Evolutionary conservation across 1,140 invertebrate species (phyloP).

Genomic region (Sesamia nonagrioides): DNA sequence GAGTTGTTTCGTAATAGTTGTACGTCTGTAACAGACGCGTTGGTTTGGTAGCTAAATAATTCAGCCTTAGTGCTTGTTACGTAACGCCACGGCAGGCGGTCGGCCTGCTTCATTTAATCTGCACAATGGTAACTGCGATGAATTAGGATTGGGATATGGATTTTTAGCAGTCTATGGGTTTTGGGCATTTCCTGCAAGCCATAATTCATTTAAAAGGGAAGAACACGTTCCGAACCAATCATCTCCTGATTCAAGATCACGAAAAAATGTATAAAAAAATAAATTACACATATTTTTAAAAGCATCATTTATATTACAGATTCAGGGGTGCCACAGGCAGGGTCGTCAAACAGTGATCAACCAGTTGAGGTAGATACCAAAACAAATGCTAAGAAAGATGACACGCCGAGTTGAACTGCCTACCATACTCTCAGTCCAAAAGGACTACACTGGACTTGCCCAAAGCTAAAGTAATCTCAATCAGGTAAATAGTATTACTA

Average conservation of each 20-base stretch:
- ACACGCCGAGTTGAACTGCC: slow-evolving; percentile 78
- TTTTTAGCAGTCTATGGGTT: neutral
- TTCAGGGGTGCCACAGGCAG: slow-evolving; percentile 68
- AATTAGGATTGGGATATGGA: neutral
- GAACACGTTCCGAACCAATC: neutral
- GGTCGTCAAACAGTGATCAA: slow-evolving; percentile 72
- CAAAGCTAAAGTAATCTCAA: slow-evolving; percentile 85
- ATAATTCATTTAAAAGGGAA: neutral
- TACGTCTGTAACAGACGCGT: slow-evolving; percentile 12
- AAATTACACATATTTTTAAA: neutral
- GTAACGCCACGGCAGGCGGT: neutral
- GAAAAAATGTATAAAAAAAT: no score
- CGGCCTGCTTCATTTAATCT: neutral
- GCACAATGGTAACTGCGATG: neutral
- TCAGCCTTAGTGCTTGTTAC: slow-evolving; percentile 27
- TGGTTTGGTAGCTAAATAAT: slow-evolving; percentile 15
- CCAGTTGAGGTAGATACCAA: slow-evolving; percentile 61
- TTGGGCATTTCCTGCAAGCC: neutral
- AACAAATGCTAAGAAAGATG: slow-evolving; percentile 67
- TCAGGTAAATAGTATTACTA: slow-evolving; percentile 78
- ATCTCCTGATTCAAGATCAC: no score
- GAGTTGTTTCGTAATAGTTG: slow-evolving; percentile 12
- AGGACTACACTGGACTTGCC: slow-evolving; percentile 73
- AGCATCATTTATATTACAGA: slow-evolving; percentile 63
- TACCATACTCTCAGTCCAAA: slow-evolving; percentile 62